Percentiles rank a stretch among this genome's conserved stretches.
Conservation (phyloP, 1,140 invertebrate species). For the Batillaria attramentaria region DNA sequence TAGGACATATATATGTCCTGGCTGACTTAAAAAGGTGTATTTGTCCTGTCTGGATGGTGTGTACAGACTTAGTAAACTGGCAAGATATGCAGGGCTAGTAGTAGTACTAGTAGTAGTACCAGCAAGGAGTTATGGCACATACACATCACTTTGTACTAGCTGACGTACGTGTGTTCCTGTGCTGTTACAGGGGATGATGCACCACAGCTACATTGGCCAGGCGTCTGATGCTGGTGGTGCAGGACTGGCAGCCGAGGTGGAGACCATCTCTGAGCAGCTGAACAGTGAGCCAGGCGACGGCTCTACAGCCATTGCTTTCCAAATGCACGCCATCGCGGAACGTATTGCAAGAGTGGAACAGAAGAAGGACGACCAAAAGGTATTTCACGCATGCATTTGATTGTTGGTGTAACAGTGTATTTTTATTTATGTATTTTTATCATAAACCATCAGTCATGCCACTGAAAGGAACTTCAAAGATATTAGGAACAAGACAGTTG, state of each 20-base stretch:
- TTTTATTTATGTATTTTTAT: neutral
- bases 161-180: neutral
- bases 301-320: slow-evolving; percentile 17
- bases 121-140: no score
- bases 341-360: slow-evolving; percentile 7
- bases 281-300: slow-evolving; percentile 14
- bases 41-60: no score
- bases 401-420: neutral
- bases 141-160: no score
- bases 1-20: no score
- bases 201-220: slow-evolving; percentile 9
- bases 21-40: no score
- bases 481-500: no score
- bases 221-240: neutral
- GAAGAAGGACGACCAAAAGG: slow-evolving; percentile 19
- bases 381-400: slow-evolving; percentile 7
- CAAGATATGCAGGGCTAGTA: no score
- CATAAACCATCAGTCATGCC: no score
- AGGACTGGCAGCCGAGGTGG: slow-evolving; percentile 1
- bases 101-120: no score
- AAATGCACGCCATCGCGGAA: slow-evolving; percentile 24
- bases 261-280: slow-evolving; percentile 10
- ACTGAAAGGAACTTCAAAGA: no score
- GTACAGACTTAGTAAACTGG: no score
- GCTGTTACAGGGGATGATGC: slow-evolving; percentile 4